Base-by-base conservation (phyloP, 2,113 vertebrate species). In the Gallinago media region DNA sequence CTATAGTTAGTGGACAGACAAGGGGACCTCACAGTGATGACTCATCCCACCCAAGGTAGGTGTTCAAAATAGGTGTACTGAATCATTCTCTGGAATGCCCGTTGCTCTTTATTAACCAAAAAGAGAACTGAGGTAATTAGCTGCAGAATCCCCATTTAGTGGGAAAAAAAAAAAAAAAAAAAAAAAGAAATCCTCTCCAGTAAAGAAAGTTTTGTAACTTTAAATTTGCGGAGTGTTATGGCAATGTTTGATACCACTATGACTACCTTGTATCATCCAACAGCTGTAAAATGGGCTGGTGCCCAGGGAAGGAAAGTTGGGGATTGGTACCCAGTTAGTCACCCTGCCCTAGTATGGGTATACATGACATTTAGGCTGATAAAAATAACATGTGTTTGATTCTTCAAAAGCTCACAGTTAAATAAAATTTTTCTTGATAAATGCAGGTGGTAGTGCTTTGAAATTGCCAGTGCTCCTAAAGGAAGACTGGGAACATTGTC, bases 141-240 rank as follows among this genome's bases (percentile, higher is more conserved):
- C 31, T 72, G 17, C 13, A 67, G 32, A 56, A 70, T 20, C 5
- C 5, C 19, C 11, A 12, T 25, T 56, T 55, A 76, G 27, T 23
- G 36, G 1, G 22, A 1, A 4, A 31, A 52, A 15, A 50, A 1
- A 4, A 31, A 52, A 12, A 50, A 38, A 38, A 38, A 2, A 4
- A 31, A 52, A 15, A 50, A 56, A 71, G 15, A 20, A 31, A 32
- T 27, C 27, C 23, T 9, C 12, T 72, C 2, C 8, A n/a, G 5
- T 27, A 83, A 71, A 15, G 50, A 81, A 79, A 40, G 8, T 40
- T 67, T 36, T 67, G 16, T 76, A 14, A 55, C 25, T 73, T 89
- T 17, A 89, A 3, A 18, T 67, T 36, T 58, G 38, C 8, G 40
- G n/a, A 54, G 20, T 40, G 14, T 34, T 63, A 11, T 54, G 15